Percentiles rank a stretch among this genome's conserved stretches.
phyloP scores from a whole-genome alignment of 1,140 invertebrate species.

The Zaprionus ornatus region DNA sequence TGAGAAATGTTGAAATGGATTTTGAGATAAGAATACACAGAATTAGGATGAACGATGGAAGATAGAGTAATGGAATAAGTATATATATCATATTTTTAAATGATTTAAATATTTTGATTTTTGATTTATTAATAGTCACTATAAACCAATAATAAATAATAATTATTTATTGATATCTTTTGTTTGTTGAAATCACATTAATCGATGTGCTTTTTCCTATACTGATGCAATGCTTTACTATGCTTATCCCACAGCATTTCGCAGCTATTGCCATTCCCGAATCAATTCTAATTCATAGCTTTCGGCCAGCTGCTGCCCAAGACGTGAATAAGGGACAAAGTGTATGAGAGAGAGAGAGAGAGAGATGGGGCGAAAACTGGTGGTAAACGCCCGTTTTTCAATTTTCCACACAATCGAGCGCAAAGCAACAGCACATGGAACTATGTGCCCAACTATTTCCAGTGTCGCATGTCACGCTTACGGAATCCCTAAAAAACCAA shows the following conservation, averaged over 20 bases:
- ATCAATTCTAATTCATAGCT: conserved; percentile 41
- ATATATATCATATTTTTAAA: background rate
- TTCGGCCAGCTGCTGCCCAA: conserved; percentile 33
- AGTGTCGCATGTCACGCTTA: conserved; percentile 11
- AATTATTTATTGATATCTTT: background rate
- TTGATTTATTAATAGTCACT: too few species aligned
- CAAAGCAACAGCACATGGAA: conserved; percentile 62
- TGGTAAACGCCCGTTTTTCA: conserved; percentile 45
- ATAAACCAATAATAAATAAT: background rate
- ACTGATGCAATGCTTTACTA: background rate
- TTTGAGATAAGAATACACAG: background rate
- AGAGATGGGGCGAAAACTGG: conserved; percentile 8
- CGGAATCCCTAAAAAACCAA: background rate
- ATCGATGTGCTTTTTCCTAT: conserved; percentile 5
- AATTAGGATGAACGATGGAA: background rate
- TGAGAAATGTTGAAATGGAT: conserved; percentile 3
- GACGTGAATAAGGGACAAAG: background rate
- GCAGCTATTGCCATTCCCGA: conserved; percentile 12
- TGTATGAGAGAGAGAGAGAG: background rate
- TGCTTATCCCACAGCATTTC: background rate
- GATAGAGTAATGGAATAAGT: background rate
- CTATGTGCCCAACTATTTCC: conserved; percentile 63
- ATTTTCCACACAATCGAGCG: conserved; percentile 78
- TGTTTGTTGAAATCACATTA: conserved; percentile 1
- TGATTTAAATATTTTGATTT: background rate